Evolutionary conservation across 2,797 vertebrate species (phyloP).

Genomic region (Sebastes steindachneri): DNA sequence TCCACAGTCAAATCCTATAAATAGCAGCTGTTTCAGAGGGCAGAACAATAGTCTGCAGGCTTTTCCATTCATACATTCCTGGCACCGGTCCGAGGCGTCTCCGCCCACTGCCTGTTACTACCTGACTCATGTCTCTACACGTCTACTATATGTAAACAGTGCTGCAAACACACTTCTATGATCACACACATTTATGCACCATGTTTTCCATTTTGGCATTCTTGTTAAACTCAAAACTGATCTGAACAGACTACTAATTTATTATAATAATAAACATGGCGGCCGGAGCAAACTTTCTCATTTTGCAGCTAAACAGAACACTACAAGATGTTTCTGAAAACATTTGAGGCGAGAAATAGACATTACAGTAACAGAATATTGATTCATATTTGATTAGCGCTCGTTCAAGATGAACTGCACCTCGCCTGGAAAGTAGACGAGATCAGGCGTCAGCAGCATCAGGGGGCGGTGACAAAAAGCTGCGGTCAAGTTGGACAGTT

Average conservation of each 20-base stretch:
- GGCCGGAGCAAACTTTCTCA: not conserved
- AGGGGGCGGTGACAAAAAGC: no score
- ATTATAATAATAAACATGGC: not conserved
- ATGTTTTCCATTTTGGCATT: not conserved
- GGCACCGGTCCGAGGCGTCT: conserved; percentile 45
- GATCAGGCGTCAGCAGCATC: no score
- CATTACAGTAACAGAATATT: no score
- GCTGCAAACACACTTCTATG: not conserved
- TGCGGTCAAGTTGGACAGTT: no score
- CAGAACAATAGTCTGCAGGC: conserved; percentile 65
- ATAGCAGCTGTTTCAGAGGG: conserved; percentile 73
- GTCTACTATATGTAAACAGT: conserved; percentile 54
- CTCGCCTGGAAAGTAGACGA: no score
- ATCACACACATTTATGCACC: conserved; percentile 5
- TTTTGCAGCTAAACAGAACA: accelerated
- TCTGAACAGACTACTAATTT: not conserved
- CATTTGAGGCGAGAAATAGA: not conserved
- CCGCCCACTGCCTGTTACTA: conserved; percentile 67
- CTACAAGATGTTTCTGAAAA: not conserved
- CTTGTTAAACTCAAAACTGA: not conserved
- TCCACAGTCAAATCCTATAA: conserved; percentile 74
- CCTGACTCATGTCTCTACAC: conserved; percentile 70
- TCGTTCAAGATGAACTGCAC: no score
- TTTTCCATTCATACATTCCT: conserved; percentile 76
- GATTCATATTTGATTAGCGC: no score